phyloP scores from a whole-genome alignment of 1,140 invertebrate species.

The Portunus trituberculatus region DNA sequence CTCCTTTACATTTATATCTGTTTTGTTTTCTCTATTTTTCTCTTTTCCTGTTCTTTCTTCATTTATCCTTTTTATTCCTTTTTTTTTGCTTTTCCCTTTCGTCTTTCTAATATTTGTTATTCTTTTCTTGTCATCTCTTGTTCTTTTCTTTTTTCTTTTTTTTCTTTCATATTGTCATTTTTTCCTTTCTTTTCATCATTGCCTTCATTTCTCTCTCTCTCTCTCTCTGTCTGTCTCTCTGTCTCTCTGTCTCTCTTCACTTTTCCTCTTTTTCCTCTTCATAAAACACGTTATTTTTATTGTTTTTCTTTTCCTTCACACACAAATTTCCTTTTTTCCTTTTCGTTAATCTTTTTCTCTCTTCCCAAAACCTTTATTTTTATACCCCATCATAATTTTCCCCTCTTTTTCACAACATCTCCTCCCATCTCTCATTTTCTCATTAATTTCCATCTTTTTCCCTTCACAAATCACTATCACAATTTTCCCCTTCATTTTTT shows the following conservation, averaged over 20 bases:
- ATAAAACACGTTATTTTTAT: neutral
- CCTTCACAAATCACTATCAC: too few species aligned
- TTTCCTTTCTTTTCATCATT: neutral
- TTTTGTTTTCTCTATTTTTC: too few species aligned
- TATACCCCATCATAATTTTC: too few species aligned
- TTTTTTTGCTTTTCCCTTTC: neutral
- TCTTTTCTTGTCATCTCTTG: neutral
- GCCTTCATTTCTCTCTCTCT: neutral
- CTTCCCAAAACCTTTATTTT: too few species aligned
- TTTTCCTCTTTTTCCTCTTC: neutral
- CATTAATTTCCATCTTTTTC: neutral
- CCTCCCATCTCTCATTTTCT: too few species aligned
- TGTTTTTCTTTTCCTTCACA: constrained; percentile 7
- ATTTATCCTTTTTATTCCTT: too few species aligned
- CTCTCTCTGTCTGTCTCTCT: neutral
- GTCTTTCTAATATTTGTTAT: neutral
- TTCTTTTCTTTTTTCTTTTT: neutral
- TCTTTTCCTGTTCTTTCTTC: too few species aligned
- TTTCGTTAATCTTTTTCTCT: neutral
- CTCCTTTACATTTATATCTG: too few species aligned
- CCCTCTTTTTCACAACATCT: too few species aligned
- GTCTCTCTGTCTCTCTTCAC: neutral
- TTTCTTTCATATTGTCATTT: neutral
- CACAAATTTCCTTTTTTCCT: neutral
- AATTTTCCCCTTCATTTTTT: too few species aligned